Evolutionary conservation across 1,140 invertebrate species (phyloP).

Genomic region (Tetramorium parvispinum): DNA sequence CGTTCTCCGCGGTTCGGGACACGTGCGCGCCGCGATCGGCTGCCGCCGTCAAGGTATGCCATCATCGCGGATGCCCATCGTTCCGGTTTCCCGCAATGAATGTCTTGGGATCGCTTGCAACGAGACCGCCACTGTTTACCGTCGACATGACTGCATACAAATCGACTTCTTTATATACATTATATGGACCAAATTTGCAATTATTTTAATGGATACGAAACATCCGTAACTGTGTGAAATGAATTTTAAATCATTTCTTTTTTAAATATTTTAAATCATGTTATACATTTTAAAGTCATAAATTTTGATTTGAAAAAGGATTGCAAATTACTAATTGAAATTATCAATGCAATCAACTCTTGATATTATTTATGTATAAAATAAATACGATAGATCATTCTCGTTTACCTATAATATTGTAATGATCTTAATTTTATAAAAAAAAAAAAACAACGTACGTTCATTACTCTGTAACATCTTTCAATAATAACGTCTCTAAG

Average conservation of each 20-base stretch:
- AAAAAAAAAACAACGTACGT: background rate
- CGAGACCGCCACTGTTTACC: background rate
- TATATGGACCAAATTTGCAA: too few relatives aligned
- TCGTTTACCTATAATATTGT: background rate
- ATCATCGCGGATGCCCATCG: conserved; percentile 13
- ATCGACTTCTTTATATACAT: background rate
- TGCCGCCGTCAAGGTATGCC: conserved; percentile 36
- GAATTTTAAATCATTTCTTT: background rate
- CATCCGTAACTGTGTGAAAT: background rate
- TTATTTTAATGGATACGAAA: background rate
- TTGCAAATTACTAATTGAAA: background rate
- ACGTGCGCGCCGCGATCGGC: conserved; percentile 66
- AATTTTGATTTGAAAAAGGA: background rate
- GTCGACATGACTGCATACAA: background rate
- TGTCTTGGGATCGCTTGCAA: conserved; percentile 7
- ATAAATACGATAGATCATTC: background rate
- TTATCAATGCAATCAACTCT: background rate
- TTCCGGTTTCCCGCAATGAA: conserved; percentile 26
- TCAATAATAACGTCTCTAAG: background rate
- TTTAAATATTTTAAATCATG: background rate
- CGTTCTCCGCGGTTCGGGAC: conserved; percentile 64
- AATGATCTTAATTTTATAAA: background rate
- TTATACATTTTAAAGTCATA: background rate
- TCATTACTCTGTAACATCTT: background rate
- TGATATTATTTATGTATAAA: background rate